These are phyloP conservation scores for Amphiprion ocellaris DNA, from an alignment of 2,113 vertebrate genomes.

Conservation along the genomic window DNA sequence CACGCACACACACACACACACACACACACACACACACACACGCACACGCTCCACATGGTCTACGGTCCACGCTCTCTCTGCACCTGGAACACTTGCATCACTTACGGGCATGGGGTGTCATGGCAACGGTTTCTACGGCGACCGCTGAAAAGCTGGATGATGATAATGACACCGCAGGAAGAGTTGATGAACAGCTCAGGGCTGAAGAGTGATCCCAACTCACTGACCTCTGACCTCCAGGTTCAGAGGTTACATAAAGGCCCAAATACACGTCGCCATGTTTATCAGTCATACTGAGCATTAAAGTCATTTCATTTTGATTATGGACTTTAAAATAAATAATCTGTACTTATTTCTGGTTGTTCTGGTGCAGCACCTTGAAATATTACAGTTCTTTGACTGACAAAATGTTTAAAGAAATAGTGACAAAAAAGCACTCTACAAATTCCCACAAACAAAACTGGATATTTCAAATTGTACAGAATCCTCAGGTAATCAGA, in stretches of 20 bases:
- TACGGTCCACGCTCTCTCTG: constrained; percentile 59
- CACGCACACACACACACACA: constrained; percentile 28
- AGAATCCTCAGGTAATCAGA: too few species aligned
- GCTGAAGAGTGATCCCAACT: constrained; percentile 31
- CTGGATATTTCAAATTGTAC: too few species aligned
- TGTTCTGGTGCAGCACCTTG: too few species aligned
- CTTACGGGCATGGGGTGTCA: constrained; percentile 73
- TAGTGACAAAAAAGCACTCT: too few species aligned
- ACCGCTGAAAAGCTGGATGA: constrained; percentile 71
- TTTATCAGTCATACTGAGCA: not conserved
- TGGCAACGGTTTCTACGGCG: constrained; percentile 78
- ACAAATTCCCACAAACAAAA: too few species aligned
- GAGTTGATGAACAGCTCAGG: constrained; percentile 49
- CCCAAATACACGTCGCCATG: not conserved
- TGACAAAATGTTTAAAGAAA: too few species aligned
- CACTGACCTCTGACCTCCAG: constrained; percentile 46
- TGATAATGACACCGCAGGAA: constrained; percentile 66
- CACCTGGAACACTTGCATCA: constrained; percentile 82
- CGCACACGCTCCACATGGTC: constrained; percentile 27
- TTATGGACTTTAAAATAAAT: not conserved
- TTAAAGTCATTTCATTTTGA: not conserved
- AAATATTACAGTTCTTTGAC: too few species aligned
- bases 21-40: constrained; percentile 9
- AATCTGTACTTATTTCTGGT: too few species aligned
- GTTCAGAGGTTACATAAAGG: constrained; percentile 1